Evolutionary conservation across 2,888 invertebrate genomes (phyloP).

Genomic region (Pasiphila rectangulata): DNA sequence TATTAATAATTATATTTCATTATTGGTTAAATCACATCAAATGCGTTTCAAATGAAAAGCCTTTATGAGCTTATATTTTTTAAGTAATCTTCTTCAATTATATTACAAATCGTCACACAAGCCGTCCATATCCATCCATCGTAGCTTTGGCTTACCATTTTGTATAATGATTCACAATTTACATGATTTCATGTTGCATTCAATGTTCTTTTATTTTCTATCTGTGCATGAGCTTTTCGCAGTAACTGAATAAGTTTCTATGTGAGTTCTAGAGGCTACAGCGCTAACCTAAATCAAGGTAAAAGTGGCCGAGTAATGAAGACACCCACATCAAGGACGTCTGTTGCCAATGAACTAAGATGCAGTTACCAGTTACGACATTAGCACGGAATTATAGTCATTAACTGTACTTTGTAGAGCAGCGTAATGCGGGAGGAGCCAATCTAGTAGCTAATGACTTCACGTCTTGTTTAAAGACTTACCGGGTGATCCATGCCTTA

Average conservation of each 20-base stretch:
- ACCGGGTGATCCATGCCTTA: background rate
- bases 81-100: too few species aligned
- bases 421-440: background rate
- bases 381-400: constrained; percentile 14
- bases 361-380: constrained; percentile 17
- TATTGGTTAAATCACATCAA: too few species aligned
- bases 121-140: too few species aligned
- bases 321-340: background rate
- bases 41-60: too few species aligned
- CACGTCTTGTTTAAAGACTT: background rate
- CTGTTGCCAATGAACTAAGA: constrained; percentile 6
- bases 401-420: constrained; percentile 13
- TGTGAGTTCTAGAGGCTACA: background rate
- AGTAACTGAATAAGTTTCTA: background rate
- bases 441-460: background rate
- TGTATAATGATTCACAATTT: too few species aligned
- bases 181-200: too few species aligned
- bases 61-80: too few species aligned
- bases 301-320: background rate
- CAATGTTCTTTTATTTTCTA: too few species aligned
- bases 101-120: too few species aligned
- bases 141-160: too few species aligned
- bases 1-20: too few species aligned
- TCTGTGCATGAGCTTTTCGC: too few species aligned
- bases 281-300: background rate